Evolutionary conservation across 2,888 invertebrate genomes (phyloP).

Genomic region (Rosalia funebris): DNA sequence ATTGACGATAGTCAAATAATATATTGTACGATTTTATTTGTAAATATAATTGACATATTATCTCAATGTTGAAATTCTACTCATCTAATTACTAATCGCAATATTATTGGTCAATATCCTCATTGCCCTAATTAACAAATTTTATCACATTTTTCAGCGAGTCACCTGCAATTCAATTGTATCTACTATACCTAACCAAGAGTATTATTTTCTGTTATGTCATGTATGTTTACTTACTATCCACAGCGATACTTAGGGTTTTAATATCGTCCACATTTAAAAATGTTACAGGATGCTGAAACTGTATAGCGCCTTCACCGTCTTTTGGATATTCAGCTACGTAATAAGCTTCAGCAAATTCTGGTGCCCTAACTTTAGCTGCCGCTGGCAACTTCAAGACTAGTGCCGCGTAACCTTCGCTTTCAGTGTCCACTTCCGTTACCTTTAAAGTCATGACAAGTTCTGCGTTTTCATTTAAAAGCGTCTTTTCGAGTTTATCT

Average conservation of each 20-base stretch:
- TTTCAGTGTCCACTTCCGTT: constrained; percentile 4
- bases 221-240: constrained; percentile 19
- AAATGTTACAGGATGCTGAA: constrained; percentile 40
- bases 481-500: neutral
- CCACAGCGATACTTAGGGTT: neutral
- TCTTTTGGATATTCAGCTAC: constrained; percentile 37
- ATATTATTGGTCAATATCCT: too few relatives aligned
- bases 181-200: too few relatives aligned
- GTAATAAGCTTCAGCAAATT: constrained; percentile 41
- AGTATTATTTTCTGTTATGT: neutral
- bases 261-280: constrained; percentile 30
- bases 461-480: neutral
- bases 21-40: too few relatives aligned
- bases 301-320: constrained; percentile 20
- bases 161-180: neutral
- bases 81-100: too few relatives aligned
- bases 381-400: constrained; percentile 32
- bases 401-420: constrained; percentile 26
- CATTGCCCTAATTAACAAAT: too few relatives aligned
- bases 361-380: constrained; percentile 13
- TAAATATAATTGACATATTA: too few relatives aligned
- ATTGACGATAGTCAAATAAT: too few relatives aligned
- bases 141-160: too few relatives aligned
- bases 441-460: constrained; percentile 17
- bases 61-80: too few relatives aligned